Conservation (phyloP, 1,140 invertebrate genomes). For the Drosophila kanapiae region DNA sequence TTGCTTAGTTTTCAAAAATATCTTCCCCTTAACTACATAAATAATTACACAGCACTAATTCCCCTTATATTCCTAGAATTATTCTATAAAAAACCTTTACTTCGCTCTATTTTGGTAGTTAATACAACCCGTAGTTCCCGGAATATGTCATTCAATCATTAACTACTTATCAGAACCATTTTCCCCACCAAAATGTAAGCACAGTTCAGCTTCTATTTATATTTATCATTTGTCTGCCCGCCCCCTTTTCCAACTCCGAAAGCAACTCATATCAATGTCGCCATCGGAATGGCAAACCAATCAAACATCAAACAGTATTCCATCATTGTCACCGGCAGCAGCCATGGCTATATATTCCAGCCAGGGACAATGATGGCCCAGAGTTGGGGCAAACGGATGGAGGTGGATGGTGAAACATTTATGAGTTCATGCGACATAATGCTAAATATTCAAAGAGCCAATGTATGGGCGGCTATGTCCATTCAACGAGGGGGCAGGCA, state of each 20-base stretch:
- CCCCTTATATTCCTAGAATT: not conserved
- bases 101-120: slow-evolving; percentile 6
- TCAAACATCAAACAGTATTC: slow-evolving; percentile 66
- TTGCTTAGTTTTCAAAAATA: not conserved
- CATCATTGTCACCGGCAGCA: slow-evolving; percentile 72
- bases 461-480: slow-evolving; percentile 19
- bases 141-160: slow-evolving; percentile 22
- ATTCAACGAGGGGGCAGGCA: slow-evolving; percentile 17
- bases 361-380: slow-evolving; percentile 10
- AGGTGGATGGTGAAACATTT: slow-evolving; percentile 49
- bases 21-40: not conserved
- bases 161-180: slow-evolving; percentile 11
- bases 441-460: slow-evolving; percentile 60
- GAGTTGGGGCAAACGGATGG: slow-evolving; percentile 1
- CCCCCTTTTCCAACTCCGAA: slow-evolving; percentile 14
- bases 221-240: slow-evolving; percentile 47
- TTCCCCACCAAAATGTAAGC: not conserved
- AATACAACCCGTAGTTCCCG: slow-evolving; percentile 5
- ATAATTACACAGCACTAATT: not conserved
- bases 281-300: slow-evolving; percentile 68
- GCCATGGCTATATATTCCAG: slow-evolving; percentile 19
- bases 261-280: slow-evolving; percentile 48
- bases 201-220: slow-evolving; percentile 28
- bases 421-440: slow-evolving; percentile 50
- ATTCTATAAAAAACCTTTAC: not conserved